Base-by-base conservation (phyloP, 1,140 invertebrate genomes). In the Papilio polytes region DNA sequence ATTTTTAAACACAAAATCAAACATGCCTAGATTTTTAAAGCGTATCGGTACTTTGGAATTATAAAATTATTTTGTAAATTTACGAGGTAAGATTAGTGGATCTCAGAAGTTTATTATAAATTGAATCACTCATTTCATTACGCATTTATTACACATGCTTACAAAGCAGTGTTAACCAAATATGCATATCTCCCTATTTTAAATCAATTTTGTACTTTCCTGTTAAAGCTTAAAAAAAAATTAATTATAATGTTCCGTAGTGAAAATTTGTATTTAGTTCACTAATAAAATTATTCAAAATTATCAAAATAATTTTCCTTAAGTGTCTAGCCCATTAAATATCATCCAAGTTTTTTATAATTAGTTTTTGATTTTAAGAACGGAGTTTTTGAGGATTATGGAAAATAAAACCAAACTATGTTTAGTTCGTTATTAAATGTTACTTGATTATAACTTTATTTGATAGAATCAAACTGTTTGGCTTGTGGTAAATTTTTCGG, bases 121-220 rank as follows among this genome's bases (percentile, higher is more conserved):
- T 56, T 63, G 15, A 26, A 81, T 59, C 63, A 79, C n/a, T 80
- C 81, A 63, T 85, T 85, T 83, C 53, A 74, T 70, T 83, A 83
- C 81, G 81, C 78, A 74, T 80, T 53, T 77, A 80, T 26, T 56
- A 72, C 73, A 78, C 76, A 53, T 83, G 72, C 20, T 66, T 66
- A 51, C 48, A 59, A 18, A 31, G 3, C 12, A 78, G 48, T 81
- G 81, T 82, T 85, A 73, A 77, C 80, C 80, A 18, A 51, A 44
- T 3, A 26, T 36, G 66, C 15, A 44, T 3, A 41, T n/a, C 18
- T 66, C 31, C 53, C 56, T 36, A 41, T 59, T 41, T 78, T 78
- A 15, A 18, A 44, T n/a, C 31, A 20, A 63, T 15, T 46, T 74
- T 74, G n/a, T 20, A 8, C 18, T 73, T 46, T 73, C 26, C 1